Evolutionary conservation across 2,113 vertebrate genomes (phyloP).

Genomic region (Dicerorhinus sumatrensis): DNA sequence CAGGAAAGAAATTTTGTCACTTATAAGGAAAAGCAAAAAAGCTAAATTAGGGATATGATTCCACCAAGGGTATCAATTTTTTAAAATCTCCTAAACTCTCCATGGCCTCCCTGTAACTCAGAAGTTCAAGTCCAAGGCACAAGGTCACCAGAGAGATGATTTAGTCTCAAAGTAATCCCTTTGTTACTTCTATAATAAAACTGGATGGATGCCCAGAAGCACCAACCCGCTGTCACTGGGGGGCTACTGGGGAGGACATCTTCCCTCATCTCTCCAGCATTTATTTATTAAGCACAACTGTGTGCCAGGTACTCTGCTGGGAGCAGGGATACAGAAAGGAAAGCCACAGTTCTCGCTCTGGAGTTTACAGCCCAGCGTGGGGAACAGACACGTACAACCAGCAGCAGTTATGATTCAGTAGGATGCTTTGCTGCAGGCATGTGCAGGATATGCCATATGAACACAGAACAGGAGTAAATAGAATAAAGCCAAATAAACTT

Average conservation of each 20-base stretch:
- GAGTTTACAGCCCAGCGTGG: background rate
- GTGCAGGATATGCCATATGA: background rate
- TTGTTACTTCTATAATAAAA: background rate
- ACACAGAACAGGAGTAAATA: background rate
- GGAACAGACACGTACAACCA: background rate
- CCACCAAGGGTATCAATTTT: background rate
- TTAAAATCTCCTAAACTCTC: background rate
- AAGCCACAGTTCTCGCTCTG: background rate
- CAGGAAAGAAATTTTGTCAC: background rate
- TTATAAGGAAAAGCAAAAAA: background rate
- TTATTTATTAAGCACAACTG: background rate
- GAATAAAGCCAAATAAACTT: background rate
- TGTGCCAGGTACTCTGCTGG: background rate
- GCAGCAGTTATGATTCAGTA: background rate
- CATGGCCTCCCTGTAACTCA: background rate
- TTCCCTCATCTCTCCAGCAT: background rate
- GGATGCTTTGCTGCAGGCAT: background rate
- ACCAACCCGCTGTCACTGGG: background rate
- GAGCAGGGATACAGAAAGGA: background rate
- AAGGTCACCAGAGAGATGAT: background rate
- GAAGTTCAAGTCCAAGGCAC: background rate
- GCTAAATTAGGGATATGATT: background rate
- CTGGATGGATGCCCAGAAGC: background rate
- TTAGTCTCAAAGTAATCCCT: background rate
- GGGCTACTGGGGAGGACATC: background rate